These are phyloP conservation scores for Trogon melanurus DNA, from an alignment of 2,113 vertebrate genomes.

Conservation along the genomic window DNA sequence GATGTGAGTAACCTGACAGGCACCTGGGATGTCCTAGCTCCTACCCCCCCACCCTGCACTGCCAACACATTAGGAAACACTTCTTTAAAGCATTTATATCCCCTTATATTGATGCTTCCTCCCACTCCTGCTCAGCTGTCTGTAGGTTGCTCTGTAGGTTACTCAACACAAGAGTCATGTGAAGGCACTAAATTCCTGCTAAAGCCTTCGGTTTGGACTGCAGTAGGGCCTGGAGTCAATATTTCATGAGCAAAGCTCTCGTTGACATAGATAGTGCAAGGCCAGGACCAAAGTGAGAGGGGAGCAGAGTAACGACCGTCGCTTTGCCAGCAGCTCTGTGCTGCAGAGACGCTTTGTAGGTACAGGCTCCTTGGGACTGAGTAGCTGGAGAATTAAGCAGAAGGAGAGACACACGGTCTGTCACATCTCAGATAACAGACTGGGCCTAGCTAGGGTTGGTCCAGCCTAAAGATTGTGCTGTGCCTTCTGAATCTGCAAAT, in stretches of 20 bases:
- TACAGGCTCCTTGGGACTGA: neutral
- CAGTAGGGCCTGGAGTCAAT: neutral
- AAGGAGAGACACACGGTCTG: neutral
- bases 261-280: neutral
- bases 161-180: neutral
- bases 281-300: neutral
- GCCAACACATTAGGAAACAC: neutral
- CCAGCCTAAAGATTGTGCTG: neutral
- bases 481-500: neutral
- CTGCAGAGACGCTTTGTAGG: neutral
- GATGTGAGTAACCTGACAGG: neutral
- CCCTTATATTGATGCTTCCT: neutral
- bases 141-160: neutral
- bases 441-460: neutral
- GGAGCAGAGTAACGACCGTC: accelerated
- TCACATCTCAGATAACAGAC: neutral
- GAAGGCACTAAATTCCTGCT: neutral
- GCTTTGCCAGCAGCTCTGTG: neutral
- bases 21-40: neutral
- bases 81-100: neutral
- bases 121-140: neutral
- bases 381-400: neutral
- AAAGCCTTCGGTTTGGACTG: neutral
- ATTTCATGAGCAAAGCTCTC: neutral
- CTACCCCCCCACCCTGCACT: neutral